Conservation (phyloP, 2,888 invertebrate species). For the Ectropis crepuscularia region DNA sequence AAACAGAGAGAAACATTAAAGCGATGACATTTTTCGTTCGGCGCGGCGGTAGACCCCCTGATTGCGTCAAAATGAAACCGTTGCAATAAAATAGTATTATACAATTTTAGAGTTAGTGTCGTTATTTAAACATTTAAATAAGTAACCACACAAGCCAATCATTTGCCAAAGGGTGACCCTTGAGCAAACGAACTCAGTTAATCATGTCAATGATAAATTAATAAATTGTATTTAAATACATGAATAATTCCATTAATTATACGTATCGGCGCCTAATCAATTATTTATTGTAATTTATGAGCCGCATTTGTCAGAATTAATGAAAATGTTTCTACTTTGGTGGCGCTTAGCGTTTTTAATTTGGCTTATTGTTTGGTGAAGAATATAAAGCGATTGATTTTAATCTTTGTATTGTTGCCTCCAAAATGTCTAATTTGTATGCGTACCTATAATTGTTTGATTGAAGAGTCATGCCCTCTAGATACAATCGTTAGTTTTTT, state of each 20-base stretch:
- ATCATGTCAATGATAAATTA: conserved; percentile 12
- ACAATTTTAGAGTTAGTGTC: too few relatives aligned
- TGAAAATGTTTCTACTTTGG: conserved; percentile 3
- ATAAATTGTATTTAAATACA: conserved; percentile 4
- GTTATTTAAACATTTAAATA: too few relatives aligned
- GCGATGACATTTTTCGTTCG: too few relatives aligned
- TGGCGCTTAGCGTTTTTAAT: neutral
- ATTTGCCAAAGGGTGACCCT: neutral
- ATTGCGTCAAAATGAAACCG: too few relatives aligned
- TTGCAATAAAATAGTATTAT: too few relatives aligned
- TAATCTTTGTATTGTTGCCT: conserved; percentile 1
- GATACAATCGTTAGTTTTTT: neutral
- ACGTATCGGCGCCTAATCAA: conserved; percentile 22
- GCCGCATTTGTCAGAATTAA: conserved; percentile 16
- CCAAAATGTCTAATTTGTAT: too few relatives aligned
- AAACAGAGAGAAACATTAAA: too few relatives aligned
- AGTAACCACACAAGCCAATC: neutral
- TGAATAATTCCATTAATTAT: conserved; percentile 9
- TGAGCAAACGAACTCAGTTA: neutral
- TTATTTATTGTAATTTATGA: conserved; percentile 28
- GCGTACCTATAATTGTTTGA: too few relatives aligned
- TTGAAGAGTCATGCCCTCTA: neutral
- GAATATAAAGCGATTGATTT: conserved; percentile 16
- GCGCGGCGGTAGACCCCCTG: too few relatives aligned
- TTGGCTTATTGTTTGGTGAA: neutral